A percentile compares a stretch with the other conserved stretches of the same genome.
phyloP scores from a whole-genome alignment of 2,113 vertebrate species.

The Naja naja region DNA sequence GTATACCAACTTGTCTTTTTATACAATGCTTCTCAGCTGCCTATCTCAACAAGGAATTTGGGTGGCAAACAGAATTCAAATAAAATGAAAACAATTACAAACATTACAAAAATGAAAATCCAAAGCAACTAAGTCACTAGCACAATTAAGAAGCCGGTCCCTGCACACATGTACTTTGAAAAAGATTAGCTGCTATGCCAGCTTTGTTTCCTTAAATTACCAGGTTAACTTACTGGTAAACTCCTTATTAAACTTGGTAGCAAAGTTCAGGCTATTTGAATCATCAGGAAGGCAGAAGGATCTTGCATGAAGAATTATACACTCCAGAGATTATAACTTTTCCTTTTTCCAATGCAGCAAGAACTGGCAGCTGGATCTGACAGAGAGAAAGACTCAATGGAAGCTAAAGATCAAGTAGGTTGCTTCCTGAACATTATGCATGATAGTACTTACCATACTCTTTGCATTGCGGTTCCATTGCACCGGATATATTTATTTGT shows the following conservation, averaged over 20 bases:
- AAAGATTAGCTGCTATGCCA: not conserved
- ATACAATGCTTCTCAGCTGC: not conserved
- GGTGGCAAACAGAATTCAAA: not conserved
- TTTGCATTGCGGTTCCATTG: not conserved
- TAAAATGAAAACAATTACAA: not conserved
- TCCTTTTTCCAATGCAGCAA: conserved; percentile 66
- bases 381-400: conserved; percentile 66
- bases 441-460: not conserved
- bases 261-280: not conserved
- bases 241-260: not conserved
- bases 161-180: not conserved
- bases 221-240: too few relatives aligned
- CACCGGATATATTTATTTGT: not conserved
- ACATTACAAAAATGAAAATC: not conserved
- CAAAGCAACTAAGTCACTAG: not conserved
- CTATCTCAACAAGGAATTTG: not conserved
- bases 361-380: conserved; percentile 72
- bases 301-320: not conserved
- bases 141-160: not conserved
- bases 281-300: not conserved
- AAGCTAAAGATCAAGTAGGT: conserved; percentile 77
- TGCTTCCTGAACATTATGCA: conserved; percentile 16
- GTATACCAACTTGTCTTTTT: not conserved
- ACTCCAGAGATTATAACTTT: not conserved
- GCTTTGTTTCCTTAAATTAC: not conserved